These are phyloP conservation scores for Alligator mississippiensis DNA, from an alignment of 2,113 vertebrate species.

Conservation along the genomic window DNA sequence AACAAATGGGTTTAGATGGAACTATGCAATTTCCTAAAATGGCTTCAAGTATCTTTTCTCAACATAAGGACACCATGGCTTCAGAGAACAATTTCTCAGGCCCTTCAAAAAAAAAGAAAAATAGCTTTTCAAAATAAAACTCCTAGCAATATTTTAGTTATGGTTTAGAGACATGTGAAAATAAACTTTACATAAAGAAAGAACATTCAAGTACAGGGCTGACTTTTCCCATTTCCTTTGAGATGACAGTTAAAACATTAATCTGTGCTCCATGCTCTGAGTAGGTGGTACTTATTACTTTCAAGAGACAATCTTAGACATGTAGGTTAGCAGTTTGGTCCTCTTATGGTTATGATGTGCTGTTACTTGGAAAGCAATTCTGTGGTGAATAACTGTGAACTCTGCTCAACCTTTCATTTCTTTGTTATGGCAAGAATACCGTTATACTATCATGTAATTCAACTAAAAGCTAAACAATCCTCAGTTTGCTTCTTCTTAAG, in stretches of 20 bases:
- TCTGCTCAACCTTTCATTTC: neutral
- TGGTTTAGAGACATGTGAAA: neutral
- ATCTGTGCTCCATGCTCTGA: neutral
- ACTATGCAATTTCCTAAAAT: neutral
- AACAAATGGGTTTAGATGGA: neutral
- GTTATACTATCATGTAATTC: neutral
- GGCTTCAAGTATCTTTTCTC: neutral
- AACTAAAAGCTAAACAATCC: neutral
- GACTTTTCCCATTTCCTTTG: rapidly evolving
- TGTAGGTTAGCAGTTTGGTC: neutral
- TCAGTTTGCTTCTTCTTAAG: neutral
- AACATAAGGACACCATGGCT: neutral
- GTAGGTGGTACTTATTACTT: neutral
- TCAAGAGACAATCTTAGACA: neutral
- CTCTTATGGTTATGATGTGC: conserved; percentile 2
- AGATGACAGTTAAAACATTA: conserved; percentile 21
- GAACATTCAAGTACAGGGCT: neutral
- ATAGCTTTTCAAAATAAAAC: neutral
- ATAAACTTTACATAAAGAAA: neutral
- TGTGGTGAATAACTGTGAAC: neutral
- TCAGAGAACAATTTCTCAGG: neutral
- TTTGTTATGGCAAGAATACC: neutral
- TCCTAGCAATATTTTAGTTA: neutral
- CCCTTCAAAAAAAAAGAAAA: neutral
- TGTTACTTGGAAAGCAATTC: neutral